Evolutionary conservation across 2,888 invertebrate genomes (phyloP).

Genomic region (Himalopsyche anomala): DNA sequence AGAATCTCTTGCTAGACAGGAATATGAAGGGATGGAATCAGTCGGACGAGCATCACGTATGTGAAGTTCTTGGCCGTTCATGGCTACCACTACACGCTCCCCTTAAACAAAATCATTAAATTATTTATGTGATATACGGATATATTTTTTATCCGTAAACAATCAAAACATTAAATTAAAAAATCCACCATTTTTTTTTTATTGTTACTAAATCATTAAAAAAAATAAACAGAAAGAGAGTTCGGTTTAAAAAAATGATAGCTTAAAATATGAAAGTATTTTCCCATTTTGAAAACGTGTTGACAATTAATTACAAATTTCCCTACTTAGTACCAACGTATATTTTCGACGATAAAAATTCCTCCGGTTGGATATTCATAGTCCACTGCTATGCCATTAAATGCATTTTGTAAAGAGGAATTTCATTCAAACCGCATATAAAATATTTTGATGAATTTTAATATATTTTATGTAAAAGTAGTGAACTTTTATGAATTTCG

Average conservation of each 20-base stretch:
- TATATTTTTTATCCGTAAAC: too few relatives aligned
- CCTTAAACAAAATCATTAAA: constrained; percentile 36
- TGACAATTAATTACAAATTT: not conserved
- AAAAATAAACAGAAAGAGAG: too few relatives aligned
- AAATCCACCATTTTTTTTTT: too few relatives aligned
- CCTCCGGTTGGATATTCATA: not conserved
- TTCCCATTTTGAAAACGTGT: not conserved
- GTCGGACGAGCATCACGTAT: constrained; percentile 83
- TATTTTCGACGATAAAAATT: constrained; percentile 1
- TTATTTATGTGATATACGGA: too few relatives aligned
- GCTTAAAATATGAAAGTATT: not conserved
- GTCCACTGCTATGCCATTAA: not conserved
- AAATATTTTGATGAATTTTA: too few relatives aligned
- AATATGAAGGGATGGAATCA: constrained; percentile 85
- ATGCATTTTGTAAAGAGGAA: not conserved
- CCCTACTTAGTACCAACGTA: not conserved
- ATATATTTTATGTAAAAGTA: too few relatives aligned
- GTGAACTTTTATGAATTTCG: too few relatives aligned
- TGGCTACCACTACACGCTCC: constrained; percentile 73
- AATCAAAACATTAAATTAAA: too few relatives aligned
- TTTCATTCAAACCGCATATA: not conserved
- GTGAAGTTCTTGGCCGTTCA: constrained; percentile 85
- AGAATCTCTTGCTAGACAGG: constrained; percentile 88
- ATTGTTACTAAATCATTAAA: too few relatives aligned
- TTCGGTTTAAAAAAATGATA: not conserved